These are phyloP conservation scores for Campylomormyrus tamandua DNA, from an alignment of 2,113 vertebrate species.

Conservation along the genomic window DNA sequence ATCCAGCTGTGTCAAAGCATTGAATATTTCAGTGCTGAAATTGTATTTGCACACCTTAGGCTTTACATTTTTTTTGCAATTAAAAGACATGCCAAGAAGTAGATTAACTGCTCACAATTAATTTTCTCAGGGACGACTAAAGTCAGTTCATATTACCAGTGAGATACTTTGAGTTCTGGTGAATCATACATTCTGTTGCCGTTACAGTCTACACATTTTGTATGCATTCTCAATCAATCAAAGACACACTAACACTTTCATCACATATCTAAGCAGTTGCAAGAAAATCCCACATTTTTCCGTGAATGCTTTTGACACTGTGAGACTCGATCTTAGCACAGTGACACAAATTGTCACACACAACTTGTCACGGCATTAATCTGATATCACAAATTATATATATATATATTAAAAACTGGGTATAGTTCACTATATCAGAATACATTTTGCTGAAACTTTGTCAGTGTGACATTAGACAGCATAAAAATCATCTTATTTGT, in stretches of 20 bases:
- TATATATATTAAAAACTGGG: too few species aligned
- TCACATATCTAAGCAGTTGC: background rate
- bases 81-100: background rate
- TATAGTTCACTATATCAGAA: background rate
- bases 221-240: background rate
- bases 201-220: background rate
- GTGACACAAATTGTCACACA: background rate
- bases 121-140: background rate
- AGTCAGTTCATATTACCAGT: background rate
- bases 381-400: background rate
- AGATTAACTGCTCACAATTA: background rate
- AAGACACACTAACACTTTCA: background rate
- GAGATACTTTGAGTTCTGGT: background rate
- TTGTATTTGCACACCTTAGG: background rate
- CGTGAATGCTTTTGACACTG: background rate
- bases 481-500: constrained; percentile 31
- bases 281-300: background rate
- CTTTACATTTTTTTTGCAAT: background rate
- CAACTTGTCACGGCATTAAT: background rate
- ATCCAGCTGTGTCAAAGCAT: background rate
- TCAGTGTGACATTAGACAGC: constrained; percentile 28
- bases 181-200: background rate
- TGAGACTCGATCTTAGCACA: background rate
- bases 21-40: background rate
- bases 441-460: background rate